Evolutionary conservation across 1,140 invertebrate genomes (phyloP), one percentile per base, ranked within the genome.

Genomic region (Chironomus tepperi): DNA sequence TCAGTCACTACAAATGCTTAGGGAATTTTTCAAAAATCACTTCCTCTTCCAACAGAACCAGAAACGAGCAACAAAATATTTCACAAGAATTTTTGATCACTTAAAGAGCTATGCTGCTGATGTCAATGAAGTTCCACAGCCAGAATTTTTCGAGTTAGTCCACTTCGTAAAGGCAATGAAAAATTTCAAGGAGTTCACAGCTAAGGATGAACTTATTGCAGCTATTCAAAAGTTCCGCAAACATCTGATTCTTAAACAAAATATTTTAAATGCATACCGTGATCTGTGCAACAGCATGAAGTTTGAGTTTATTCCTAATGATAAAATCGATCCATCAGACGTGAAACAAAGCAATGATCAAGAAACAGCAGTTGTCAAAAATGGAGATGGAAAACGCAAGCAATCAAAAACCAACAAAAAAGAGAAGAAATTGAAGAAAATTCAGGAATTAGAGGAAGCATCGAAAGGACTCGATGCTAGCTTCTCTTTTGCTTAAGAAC

Each of bases 1-100:
- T 73, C 86, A 88, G 79, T 86, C 85, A 2, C 74, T 87, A 0
- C 86, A 88, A 76, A 79, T 88, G 70, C 77, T 88, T 43, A 79
- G 77, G 43, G 77, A 81, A 43, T 86, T 88, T 74, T 88, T 86
- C 76, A 80, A 78, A 15, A 89, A 88, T 75, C 73, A 76, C 67
- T 74, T 75, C 12, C 43, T 78, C 1, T 76, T 76, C 9, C 21
- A 16, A 12, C 18, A 73, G 12, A 74, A 77, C 70, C 42, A 64
- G 34, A 70, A 75, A 10, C 18, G 12, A 12, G 12, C 75, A 1
- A 76, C 74, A 21, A 75, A 76, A 64, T 34, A 73, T 10, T 67
- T 76, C 65, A 64, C 24, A 7, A 74, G 74, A 42, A 76, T 78
- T 74, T 77, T 77, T 72, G 74, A 15, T 1, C 74, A 76, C 7